These are phyloP conservation scores for Daubentonia madagascariensis DNA, from an alignment of 2,113 vertebrate species.

Conservation along the genomic window DNA sequence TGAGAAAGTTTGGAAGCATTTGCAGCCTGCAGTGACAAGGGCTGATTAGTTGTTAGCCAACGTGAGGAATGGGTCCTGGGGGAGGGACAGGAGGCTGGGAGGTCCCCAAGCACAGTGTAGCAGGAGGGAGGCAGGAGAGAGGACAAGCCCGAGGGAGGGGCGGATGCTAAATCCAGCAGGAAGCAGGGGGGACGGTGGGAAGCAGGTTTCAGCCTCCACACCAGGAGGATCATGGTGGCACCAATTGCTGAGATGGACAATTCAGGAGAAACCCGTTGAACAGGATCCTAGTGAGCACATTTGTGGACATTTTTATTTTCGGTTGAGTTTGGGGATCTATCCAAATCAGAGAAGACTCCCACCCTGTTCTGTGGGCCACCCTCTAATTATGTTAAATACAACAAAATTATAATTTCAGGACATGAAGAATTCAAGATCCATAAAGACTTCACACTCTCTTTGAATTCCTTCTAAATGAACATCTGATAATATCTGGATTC, in stretches of 20 bases:
- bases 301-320: neutral
- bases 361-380: neutral
- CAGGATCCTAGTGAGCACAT: neutral
- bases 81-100: neutral
- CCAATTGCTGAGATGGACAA: neutral
- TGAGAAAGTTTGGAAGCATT: neutral
- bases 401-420: neutral
- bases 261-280: no score
- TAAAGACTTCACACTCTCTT: neutral
- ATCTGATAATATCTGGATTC: neutral
- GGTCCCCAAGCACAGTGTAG: neutral
- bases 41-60: neutral
- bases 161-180: neutral
- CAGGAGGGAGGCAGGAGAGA: neutral
- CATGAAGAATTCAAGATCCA: no score
- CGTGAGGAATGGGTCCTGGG: neutral
- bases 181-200: neutral
- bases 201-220: neutral
- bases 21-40: neutral
- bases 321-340: neutral
- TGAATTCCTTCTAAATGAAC: neutral
- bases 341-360: neutral
- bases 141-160: rapidly evolving
- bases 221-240: no score
- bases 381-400: neutral